A percentile compares a stretch with the other conserved stretches of the same genome.
Conservation (phyloP, 2,113 vertebrate species). For the Oxyura jamaicensis region DNA sequence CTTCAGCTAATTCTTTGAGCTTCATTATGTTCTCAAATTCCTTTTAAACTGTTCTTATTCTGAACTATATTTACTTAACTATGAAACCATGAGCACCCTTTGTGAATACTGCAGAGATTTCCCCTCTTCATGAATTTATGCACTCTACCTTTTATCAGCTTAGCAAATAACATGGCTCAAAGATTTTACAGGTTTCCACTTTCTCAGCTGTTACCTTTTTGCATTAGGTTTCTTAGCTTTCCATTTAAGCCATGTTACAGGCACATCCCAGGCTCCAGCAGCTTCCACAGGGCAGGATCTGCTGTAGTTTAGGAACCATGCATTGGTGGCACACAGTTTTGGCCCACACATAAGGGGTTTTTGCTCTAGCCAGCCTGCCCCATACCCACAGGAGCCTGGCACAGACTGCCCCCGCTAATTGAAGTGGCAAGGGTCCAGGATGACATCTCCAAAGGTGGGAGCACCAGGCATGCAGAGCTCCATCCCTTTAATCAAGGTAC, state of each 20-base stretch:
- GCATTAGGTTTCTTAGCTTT: not conserved
- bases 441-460: not conserved
- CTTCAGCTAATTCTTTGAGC: slow-evolving; percentile 36
- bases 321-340: too few relatives aligned
- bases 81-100: not conserved
- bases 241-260: not conserved
- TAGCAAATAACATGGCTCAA: slow-evolving; percentile 60
- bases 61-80: slow-evolving; percentile 55
- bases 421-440: not conserved
- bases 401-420: not conserved
- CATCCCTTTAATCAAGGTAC: not conserved
- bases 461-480: not conserved
- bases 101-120: slow-evolving; percentile 51
- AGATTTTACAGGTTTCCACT: slow-evolving; percentile 42
- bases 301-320: not conserved
- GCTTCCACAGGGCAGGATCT: not conserved
- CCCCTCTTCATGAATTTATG: not conserved
- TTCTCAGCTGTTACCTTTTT: slow-evolving; percentile 27
- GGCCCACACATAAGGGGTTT: too few relatives aligned
- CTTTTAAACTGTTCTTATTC: slow-evolving; percentile 47
- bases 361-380: not conserved
- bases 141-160: slow-evolving; percentile 45
- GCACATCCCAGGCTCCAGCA: not conserved
- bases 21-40: slow-evolving; percentile 44
- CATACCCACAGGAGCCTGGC: not conserved